phyloP scores from a whole-genome alignment of 2,888 invertebrate genomes.

The Dicycla oo region DNA sequence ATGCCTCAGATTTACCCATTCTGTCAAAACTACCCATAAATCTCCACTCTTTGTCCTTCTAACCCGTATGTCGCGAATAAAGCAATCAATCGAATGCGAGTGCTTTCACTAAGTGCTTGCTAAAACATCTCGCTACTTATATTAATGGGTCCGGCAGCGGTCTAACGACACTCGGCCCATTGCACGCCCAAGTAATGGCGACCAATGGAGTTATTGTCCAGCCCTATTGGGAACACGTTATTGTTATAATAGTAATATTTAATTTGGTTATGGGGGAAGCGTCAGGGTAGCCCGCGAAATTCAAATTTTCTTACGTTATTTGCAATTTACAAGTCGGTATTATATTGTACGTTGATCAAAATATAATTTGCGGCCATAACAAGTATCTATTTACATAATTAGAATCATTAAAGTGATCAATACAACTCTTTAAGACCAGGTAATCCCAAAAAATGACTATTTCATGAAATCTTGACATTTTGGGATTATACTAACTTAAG shows the following conservation, averaged over 20 bases:
- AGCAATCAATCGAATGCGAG: conserved; percentile 77
- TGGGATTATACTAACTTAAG: no score
- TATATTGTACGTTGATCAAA: no score
- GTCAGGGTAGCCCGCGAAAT: no score
- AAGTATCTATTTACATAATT: no score
- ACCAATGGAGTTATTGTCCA: conserved; percentile 75
- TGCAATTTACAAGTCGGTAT: no score
- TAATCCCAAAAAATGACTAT: no score
- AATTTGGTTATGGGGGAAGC: conserved; percentile 14
- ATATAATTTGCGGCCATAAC: no score
- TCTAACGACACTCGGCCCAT: conserved; percentile 76
- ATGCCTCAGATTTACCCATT: background rate
- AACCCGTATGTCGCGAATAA: conserved; percentile 58
- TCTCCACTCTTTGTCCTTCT: conserved; percentile 8
- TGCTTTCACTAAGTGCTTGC: conserved; percentile 75
- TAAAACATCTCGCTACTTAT: conserved; percentile 73
- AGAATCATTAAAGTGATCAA: no score
- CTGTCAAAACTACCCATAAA: conserved; percentile 7
- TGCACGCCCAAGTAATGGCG: conserved; percentile 72
- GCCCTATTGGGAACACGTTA: conserved; percentile 60
- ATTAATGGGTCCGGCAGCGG: conserved; percentile 74
- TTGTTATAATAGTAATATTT: conserved; percentile 41
- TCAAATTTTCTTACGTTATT: no score
- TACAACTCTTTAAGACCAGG: no score
- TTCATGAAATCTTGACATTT: no score